Percentiles rank a stretch among this genome's conserved stretches.
Evolutionary conservation across 2,113 vertebrate species (phyloP).

Genomic region (Phaethornis superciliosus): DNA sequence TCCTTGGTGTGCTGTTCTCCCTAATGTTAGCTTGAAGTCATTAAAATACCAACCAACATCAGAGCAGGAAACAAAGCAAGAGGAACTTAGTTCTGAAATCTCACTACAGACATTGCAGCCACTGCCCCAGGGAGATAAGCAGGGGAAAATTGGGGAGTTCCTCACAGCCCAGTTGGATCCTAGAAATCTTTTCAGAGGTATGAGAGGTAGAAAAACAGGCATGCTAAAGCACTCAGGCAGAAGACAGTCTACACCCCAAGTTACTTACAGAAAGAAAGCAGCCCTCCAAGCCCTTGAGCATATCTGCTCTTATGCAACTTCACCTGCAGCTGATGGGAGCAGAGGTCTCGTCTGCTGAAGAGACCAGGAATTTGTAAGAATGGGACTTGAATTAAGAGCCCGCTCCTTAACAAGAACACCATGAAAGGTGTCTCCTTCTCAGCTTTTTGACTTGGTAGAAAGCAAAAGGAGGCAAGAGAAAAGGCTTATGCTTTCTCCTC

Average conservation of each 20-base stretch:
- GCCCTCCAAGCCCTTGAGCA: not conserved
- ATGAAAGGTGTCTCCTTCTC: not conserved
- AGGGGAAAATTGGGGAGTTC: not conserved
- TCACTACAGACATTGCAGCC: fast-evolving
- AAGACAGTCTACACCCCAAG: not conserved
- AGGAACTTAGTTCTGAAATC: not conserved
- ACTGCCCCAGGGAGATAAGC: not conserved
- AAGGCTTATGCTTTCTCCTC: not conserved
- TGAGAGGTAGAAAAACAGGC: not conserved
- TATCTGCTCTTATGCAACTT: not conserved
- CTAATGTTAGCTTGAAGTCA: not conserved
- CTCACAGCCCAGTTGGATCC: fast-evolving
- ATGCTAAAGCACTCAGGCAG: not conserved
- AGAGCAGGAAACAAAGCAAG: not conserved
- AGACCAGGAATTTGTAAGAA: not conserved
- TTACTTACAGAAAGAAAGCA: not conserved
- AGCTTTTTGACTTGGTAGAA: not conserved
- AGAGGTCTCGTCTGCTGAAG: not conserved
- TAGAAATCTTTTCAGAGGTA: not conserved
- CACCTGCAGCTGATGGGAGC: not conserved
- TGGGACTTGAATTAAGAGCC: not conserved
- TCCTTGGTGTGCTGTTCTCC: not conserved
- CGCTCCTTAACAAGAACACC: not conserved
- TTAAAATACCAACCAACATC: not conserved
- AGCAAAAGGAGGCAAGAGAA: not conserved